Base-by-base conservation (phyloP, 2,797 vertebrate species). In the Sphaeramia orbicularis region DNA sequence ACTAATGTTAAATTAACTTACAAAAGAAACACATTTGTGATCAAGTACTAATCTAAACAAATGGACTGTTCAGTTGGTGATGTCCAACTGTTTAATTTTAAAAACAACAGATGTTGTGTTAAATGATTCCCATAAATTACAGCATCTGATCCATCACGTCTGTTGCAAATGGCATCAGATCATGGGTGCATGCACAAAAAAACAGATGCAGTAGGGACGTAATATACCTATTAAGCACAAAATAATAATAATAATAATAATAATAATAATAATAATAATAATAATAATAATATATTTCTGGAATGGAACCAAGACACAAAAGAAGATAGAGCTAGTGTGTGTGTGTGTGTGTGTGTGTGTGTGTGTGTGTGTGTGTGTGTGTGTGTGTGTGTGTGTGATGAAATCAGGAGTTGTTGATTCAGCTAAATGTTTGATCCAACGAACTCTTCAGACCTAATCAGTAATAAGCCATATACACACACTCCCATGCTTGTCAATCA, bases 371-470 rank as follows among this genome's bases (percentile, higher is more conserved):
- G 45, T 47, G 30, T 21, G 45, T 55, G 41, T 60, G 64, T 66
- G 24, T 57, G 19, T 27, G 50, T 32, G 24, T 48, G 18, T 30
- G 45, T 47, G 30, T 52, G 11, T 45, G 51, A 62, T 76, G 68
- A 79, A 57, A 65, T 81, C 74, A 82, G 85, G 71, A 88, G 79
- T 80, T 88, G 84, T 87, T 90, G 86, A 90, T 82, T 90, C 86
- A 86, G 84, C 87, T 80, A 81, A 77, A 74, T 68, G 61, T 89
- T 84, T 85, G 73, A 87, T 83, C 80, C 32, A 1, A 76, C 74
- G 67, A 84, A 70, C 69, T 83, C 62, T 48, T 76, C 78, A 76
- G 73, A 73, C 72, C 79, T 60, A 80, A 63, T 90, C 79, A 87
- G 85, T 89, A 84, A 86, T 86, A 74, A 88, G 76, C 30, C 18